A percentile compares a stretch with the other conserved stretches of the same genome.
phyloP scores from a whole-genome alignment of 1,140 invertebrate genomes.

The Amphibalanus amphitrite region DNA sequence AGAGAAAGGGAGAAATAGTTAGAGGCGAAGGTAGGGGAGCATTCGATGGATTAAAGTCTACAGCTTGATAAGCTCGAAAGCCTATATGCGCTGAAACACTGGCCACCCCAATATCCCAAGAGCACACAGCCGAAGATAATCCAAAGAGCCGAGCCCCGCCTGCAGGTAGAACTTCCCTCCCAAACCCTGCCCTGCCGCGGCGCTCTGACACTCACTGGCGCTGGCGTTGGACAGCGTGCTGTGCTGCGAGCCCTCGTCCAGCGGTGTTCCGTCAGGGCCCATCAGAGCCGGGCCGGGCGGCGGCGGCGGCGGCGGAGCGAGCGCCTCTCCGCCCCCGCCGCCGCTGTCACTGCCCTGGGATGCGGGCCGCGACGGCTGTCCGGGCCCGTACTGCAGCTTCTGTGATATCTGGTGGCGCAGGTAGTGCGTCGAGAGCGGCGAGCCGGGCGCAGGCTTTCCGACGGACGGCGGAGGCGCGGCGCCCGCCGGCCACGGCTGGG shows the following conservation, averaged over 20 bases:
- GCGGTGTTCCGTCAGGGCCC: neutral
- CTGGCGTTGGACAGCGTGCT: constrained; percentile 2
- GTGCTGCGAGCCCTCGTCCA: neutral
- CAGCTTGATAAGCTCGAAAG: no score
- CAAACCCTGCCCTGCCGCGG: no score
- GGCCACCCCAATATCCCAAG: no score
- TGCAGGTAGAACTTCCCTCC: no score
- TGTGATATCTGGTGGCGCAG: neutral
- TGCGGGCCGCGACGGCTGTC: neutral
- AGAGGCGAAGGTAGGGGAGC: no score
- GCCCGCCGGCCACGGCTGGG: neutral
- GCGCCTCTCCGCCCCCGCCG: neutral
- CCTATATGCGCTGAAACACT: no score
- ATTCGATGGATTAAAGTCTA: no score
- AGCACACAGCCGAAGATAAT: no score
- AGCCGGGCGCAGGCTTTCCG: neutral
- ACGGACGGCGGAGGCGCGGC: no score
- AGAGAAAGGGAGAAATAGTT: no score
- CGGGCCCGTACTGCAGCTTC: neutral
- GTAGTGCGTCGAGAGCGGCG: neutral
- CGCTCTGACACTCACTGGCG: neutral
- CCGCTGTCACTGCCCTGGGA: neutral
- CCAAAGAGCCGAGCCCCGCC: no score
- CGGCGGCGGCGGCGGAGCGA: neutral
- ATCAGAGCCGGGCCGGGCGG: neutral